A percentile compares a stretch with the other conserved stretches of the same genome.
phyloP scores from a whole-genome alignment of 2,797 vertebrate species.

The Neopelma chrysocephalum region DNA sequence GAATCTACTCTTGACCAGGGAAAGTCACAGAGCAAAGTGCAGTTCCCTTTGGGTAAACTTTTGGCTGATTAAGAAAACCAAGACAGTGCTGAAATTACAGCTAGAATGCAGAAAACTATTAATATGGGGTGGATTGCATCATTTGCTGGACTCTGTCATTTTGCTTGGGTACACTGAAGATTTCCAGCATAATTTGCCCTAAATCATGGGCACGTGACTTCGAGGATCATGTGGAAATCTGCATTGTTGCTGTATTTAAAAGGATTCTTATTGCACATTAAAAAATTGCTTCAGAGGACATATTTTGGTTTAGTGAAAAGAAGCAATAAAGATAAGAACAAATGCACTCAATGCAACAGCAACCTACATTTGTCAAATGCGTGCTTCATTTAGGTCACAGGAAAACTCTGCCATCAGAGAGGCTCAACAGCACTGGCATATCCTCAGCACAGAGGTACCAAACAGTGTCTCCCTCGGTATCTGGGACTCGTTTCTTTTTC shows the following conservation, averaged over 20 bases:
- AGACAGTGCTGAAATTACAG: background rate
- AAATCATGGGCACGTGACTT: background rate
- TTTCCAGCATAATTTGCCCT: background rate
- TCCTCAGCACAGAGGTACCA: background rate
- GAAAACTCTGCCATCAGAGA: background rate
- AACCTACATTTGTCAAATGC: background rate
- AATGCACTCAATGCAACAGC: background rate
- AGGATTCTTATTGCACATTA: background rate
- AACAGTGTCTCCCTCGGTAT: background rate
- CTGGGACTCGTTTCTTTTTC: background rate
- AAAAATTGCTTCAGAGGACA: background rate
- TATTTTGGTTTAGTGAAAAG: background rate
- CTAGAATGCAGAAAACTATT: background rate
- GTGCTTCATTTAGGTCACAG: background rate
- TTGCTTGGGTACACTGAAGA: background rate
- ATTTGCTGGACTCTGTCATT: background rate
- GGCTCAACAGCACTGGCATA: background rate
- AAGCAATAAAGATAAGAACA: background rate
- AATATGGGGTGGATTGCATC: background rate
- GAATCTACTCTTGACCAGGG: background rate
- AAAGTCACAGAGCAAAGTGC: background rate
- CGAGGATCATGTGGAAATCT: background rate
- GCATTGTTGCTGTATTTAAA: background rate
- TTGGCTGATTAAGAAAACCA: background rate
- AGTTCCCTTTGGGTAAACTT: background rate